Percentiles rank a stretch among this genome's conserved stretches.
These are phyloP conservation scores for Tamandua tetradactyla DNA, from an alignment of 2,797 vertebrate species.

Conservation along the genomic window DNA sequence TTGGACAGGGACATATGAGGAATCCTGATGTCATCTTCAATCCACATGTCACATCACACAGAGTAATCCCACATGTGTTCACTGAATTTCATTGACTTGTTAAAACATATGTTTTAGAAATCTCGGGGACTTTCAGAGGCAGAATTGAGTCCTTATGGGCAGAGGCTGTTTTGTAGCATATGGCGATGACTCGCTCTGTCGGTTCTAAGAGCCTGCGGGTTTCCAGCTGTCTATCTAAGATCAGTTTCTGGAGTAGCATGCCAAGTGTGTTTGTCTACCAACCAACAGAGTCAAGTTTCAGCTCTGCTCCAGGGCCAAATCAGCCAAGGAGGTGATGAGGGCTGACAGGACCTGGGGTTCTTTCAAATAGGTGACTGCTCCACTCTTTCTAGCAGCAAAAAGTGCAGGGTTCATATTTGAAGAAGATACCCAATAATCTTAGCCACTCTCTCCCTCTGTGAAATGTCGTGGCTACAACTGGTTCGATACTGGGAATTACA, in stretches of 20 bases:
- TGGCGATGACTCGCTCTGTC: neutral
- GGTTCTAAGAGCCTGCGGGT: neutral
- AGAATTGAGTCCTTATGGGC: neutral
- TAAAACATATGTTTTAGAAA: neutral
- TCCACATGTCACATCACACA: neutral
- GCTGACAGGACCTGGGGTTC: fast-evolving
- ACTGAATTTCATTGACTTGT: no score
- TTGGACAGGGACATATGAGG: neutral
- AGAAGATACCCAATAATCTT: neutral
- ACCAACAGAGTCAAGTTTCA: neutral
- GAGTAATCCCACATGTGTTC: neutral
- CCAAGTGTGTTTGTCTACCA: neutral
- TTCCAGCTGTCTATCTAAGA: neutral
- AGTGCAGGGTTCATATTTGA: neutral
- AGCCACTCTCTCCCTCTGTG: neutral
- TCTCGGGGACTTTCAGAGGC: neutral
- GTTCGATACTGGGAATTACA: neutral
- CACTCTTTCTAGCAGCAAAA: neutral
- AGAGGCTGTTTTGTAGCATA: neutral
- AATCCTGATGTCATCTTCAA: neutral
- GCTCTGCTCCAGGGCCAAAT: no score
- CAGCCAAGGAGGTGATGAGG: neutral
- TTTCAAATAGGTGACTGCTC: neutral
- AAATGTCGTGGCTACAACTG: neutral
- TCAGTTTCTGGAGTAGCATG: neutral